These are phyloP conservation scores for Muscicapa striata DNA, from an alignment of 2,797 vertebrate genomes.

Conservation along the genomic window DNA sequence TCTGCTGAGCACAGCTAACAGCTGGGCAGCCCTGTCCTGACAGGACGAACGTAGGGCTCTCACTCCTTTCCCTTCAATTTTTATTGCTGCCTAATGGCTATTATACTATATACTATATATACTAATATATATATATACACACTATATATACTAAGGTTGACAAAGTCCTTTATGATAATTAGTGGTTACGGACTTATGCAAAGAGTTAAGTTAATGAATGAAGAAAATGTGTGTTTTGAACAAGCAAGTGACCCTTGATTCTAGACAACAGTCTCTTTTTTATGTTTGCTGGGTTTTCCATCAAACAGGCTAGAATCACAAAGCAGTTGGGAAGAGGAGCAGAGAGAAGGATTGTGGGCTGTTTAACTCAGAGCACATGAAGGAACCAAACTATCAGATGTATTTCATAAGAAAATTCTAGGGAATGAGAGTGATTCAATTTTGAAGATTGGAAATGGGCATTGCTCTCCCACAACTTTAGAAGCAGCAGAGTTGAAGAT, in stretches of 20 bases:
- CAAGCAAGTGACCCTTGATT: neutral
- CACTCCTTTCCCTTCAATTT: neutral
- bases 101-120: too few relatives aligned
- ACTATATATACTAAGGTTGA: neutral
- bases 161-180: neutral
- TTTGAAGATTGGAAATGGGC: neutral
- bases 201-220: neutral
- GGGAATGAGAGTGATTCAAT: neutral
- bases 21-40: neutral
- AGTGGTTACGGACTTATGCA: neutral
- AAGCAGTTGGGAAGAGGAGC: neutral
- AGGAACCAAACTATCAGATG: neutral
- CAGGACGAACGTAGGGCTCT: neutral
- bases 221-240: neutral
- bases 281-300: neutral
- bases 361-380: neutral
- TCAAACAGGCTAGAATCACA: neutral
- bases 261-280: neutral
- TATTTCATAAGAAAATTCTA: neutral
- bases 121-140: too few relatives aligned
- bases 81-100: neutral
- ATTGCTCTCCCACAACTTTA: neutral
- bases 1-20: neutral
- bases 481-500: too few relatives aligned
- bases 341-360: neutral